Evolutionary conservation across 2,797 vertebrate genomes (phyloP), one percentile per base, ranked within the genome.

Genomic region (Dryobates pubescens): DNA sequence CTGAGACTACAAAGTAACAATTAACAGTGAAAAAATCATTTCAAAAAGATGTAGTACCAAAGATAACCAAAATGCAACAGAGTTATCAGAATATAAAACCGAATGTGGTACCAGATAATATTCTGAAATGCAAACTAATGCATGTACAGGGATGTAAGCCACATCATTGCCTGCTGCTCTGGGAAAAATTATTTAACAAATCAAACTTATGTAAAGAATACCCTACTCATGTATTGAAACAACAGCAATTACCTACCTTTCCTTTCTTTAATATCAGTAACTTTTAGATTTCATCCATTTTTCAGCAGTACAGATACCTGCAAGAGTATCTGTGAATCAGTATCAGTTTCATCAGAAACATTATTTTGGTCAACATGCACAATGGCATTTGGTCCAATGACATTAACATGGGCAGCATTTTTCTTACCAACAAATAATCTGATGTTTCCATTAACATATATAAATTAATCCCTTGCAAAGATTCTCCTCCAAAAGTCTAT

Each of bases 51-150:
- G 16, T 53, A 71, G 18, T 58, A 45, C 64, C 68, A 32, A 82
- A 41, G 51, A n/a, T 43, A 63, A 67, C 15, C 62, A 84, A 76
- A 67, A 67, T 51, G 53, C 27, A 72, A 87, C 41, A 90, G 18
- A 85, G 58, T n/a, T 81, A 82, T 74, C 65, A 59, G 86, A 80
- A 86, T 69, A 75, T 16, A 80, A 78, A 88, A 85, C 59, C 57
- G 72, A 92, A 53, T 57, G 57, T 77, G 24, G 18, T 53, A 57
- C 26, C 36, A 78, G 58, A 24, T 29, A 12, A 53, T 45, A 49
- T 69, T 32, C n/a, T 81, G 36, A 80, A 69, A 76, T 57, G 67
- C 29, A 88, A 90, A 68, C 23, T 49, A 26, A 49, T 54, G 51
- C 10, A 69, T 87, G 62, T 72, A 63, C 30, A 69, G 29, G 68